Evolutionary conservation across 2,113 vertebrate species (phyloP), one percentile per base, ranked within the genome.

Genomic region (Rhea americana): DNA sequence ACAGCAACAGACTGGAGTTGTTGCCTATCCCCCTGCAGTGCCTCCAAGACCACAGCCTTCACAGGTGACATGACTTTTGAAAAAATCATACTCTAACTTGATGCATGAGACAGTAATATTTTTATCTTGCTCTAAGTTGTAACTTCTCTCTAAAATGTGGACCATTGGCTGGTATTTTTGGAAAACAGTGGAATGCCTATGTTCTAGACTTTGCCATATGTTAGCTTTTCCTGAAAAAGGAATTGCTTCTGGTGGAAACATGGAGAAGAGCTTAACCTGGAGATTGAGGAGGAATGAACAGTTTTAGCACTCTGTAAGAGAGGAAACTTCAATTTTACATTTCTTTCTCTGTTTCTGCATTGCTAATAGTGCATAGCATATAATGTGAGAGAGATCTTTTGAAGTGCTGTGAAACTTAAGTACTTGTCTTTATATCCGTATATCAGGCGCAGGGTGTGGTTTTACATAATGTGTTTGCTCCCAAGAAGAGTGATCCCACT

Each of bases 11-110:
- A 59, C 98, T 88, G 98, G 98, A 87, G 97, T 97, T 50, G 98
- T 98, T 96, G 98, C 99, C 87, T 99, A 98, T 88, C 99, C 98
- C n/a, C 99, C 99, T 56, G 99, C 99, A 83, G 99, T 99, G 97
- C 99, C 99, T 96, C 99, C 99, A 71, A 98, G 99, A 94, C 99
- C 99, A 73, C 98, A 98, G 80, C 98, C 99, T 84, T 98, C 99
- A 91, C 99, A 99, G 99, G 99, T 99, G 94, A 89, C 55, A 41
- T 45, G 39, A 45, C 35, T 81, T 81, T 7, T 41, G 24, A 70
- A 91, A 82, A 30, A 92, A 58, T 28, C 3, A 2, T 82, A 21
- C 24, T 85, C 11, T 66, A 39, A 73, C 39, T 68, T 1, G 0
- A 8, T 74, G 26, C 30, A 55, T 80, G 50, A 26, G 13, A 30